phyloP scores from a whole-genome alignment of 1,140 invertebrate species.

The Acromyrmex charruanus region DNA sequence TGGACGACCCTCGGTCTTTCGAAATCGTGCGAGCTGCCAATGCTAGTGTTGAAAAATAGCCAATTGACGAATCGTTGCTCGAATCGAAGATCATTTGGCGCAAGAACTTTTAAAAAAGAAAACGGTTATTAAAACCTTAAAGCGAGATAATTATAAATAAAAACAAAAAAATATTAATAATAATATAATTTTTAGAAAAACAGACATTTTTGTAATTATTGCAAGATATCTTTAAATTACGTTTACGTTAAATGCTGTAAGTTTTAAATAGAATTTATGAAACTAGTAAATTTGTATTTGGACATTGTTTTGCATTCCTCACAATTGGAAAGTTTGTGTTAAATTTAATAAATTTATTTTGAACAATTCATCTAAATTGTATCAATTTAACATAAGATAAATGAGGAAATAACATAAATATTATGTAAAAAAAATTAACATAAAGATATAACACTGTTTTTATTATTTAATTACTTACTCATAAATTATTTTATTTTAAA shows the following conservation, averaged over 20 bases:
- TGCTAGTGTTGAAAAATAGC: constrained; percentile 85
- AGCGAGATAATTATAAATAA: neutral
- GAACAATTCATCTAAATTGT: too few species aligned
- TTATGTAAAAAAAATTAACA: too few species aligned
- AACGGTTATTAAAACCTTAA: neutral
- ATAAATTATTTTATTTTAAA: too few species aligned
- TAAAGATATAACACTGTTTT: too few species aligned
- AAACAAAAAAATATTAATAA: neutral
- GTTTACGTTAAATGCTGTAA: neutral
- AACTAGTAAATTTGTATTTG: neutral
- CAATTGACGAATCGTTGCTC: constrained; percentile 74
- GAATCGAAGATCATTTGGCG: constrained; percentile 46
- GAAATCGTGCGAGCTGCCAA: constrained; percentile 85
- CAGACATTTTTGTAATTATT: neutral
- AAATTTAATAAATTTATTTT: too few species aligned
- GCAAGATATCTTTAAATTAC: neutral
- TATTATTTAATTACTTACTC: too few species aligned
- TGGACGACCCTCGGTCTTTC: constrained; percentile 80
- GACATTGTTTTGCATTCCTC: neutral
- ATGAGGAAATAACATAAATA: too few species aligned
- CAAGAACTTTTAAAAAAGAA: constrained; percentile 38
- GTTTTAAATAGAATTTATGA: neutral
- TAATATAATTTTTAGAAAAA: neutral
- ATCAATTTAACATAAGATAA: too few species aligned
- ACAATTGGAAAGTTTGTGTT: too few species aligned